Evolutionary conservation across 2,113 vertebrate genomes (phyloP).

Genomic region (Salvelinus sp.): DNA sequence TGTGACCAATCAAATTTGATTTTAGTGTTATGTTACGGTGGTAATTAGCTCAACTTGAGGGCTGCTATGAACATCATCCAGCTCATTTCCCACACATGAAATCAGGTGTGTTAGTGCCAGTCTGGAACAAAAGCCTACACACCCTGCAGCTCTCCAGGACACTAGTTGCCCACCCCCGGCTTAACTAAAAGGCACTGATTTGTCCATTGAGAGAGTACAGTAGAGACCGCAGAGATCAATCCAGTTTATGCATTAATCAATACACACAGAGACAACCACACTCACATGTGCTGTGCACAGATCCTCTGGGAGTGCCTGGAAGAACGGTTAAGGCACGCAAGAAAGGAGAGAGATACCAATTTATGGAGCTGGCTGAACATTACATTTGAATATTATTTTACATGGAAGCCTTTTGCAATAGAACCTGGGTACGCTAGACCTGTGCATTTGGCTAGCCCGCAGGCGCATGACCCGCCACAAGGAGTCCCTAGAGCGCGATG

Average conservation of each 20-base stretch:
- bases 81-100: too few species aligned
- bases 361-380: conserved; percentile 8
- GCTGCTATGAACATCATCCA: too few species aligned
- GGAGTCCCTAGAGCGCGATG: too few species aligned
- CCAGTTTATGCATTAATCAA: not conserved
- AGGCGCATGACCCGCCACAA: too few species aligned
- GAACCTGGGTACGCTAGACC: not conserved
- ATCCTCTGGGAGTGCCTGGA: not conserved
- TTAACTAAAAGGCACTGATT: not conserved
- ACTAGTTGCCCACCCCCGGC: too few species aligned
- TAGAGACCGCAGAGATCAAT: not conserved
- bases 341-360: not conserved
- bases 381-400: conserved; percentile 12
- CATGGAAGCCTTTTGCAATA: not conserved
- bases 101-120: too few species aligned
- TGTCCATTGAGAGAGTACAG: not conserved
- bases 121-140: too few species aligned
- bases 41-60: too few species aligned
- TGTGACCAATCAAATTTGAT: too few species aligned
- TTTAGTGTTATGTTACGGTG: too few species aligned
- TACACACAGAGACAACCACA: not conserved
- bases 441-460: too few species aligned
- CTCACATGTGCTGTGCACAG: not conserved
- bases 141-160: too few species aligned
- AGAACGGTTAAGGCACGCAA: not conserved